These are phyloP conservation scores for Machaerirhynchus nigripectus DNA, from an alignment of 2,113 vertebrate genomes.

Conservation along the genomic window DNA sequence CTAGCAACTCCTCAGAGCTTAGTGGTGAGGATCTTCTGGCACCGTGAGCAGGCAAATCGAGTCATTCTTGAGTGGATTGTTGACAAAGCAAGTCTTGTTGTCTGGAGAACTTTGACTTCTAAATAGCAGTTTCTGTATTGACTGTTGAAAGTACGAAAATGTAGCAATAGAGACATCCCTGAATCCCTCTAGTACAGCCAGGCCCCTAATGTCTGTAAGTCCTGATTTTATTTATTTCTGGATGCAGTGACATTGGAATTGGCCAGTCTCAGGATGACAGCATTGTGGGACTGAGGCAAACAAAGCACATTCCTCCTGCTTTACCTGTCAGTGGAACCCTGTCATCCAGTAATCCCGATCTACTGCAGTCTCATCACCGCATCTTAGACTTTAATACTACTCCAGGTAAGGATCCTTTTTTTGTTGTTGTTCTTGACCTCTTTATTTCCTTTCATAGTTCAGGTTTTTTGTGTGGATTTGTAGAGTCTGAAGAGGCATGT, in stretches of 20 bases:
- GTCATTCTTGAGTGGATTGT: not conserved
- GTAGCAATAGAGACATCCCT: not conserved
- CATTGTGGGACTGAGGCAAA: constrained; percentile 95
- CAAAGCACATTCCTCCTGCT: constrained; percentile 90
- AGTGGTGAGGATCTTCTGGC: not conserved
- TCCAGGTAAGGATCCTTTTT: constrained; percentile 76
- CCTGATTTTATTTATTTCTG: not conserved
- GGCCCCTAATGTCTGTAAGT: not conserved
- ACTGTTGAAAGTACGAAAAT: not conserved
- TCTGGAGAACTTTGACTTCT: not conserved
- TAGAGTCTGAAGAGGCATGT: not conserved
- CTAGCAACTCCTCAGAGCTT: not conserved
- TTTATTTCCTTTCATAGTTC: not conserved
- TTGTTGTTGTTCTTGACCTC: not conserved
- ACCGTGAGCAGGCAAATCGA: not conserved
- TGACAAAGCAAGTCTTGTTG: not conserved
- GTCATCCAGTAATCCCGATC: constrained; percentile 94
- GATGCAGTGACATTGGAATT: constrained; percentile 89
- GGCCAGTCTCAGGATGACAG: constrained; percentile 98
- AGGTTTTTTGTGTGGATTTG: not conserved
- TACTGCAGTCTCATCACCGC: constrained; percentile 95
- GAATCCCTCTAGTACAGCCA: not conserved
- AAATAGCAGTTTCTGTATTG: not conserved
- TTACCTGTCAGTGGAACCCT: constrained; percentile 93
- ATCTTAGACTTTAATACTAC: constrained; percentile 96